Evolutionary conservation across 2,797 vertebrate species (phyloP), one percentile per base, ranked within the genome.

Genomic region (Prunella strophiata): DNA sequence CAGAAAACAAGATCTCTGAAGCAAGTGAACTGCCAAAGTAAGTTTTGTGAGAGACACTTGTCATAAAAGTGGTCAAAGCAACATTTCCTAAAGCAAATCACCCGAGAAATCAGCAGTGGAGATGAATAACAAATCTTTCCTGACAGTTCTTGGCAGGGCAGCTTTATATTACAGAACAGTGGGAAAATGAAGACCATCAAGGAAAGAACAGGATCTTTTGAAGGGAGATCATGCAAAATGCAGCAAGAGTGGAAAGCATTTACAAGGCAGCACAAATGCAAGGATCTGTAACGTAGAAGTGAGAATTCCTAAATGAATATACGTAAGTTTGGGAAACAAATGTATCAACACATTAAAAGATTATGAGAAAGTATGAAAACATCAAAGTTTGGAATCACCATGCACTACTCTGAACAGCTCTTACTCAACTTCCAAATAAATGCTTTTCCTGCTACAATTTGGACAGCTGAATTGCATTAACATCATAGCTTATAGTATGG

Each of bases 71-170:
- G 36, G 70, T 72, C 89, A 93, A 48, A 18, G 47, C 21, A 73
- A 84, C 72, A 63, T n/a, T 70, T 85, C 42, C 73, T 62, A 93
- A 71, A 48, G 34, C 47, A 30, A 92, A 65, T 38, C 75, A 92
- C 66, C 61, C 59, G 23, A 92, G 29, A 19, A 83, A 83, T 65
- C 62, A 45, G 73, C 43, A 88, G 50, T 13, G 22, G 40, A 85
- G 27, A 86, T 20, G 51, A 93, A 32, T 13, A 95, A 82, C 75
- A 93, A 94, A 93, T 70, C 78, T 48, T 40, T 55, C 71, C 71
- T 51, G 72, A 88, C 77, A 91, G 73, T n/a, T 83, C 76, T 80
- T 70, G 40, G 79, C 82, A 95, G 66, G 79, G 58, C 47, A 91
- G 88, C 26, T 48, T 80, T 73, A 10, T 51, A 55, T 54, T 38